Evolutionary conservation across 2,888 invertebrate genomes (phyloP).

Genomic region (Drosophila formosana): DNA sequence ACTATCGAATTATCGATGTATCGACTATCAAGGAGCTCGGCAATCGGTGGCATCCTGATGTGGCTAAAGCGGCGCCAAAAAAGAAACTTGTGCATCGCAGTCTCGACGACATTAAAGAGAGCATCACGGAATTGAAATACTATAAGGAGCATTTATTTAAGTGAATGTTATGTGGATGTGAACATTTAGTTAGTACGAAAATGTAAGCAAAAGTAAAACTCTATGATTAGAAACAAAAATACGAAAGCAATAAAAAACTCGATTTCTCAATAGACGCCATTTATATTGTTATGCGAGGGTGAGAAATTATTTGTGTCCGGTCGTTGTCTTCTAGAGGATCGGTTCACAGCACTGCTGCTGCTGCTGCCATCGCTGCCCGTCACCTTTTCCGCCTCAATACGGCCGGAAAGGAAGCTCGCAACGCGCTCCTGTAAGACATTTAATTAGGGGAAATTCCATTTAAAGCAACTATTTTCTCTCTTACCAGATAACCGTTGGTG

Average conservation of each 20-base stretch:
- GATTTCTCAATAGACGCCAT: constrained; percentile 84
- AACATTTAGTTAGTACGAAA: constrained; percentile 65
- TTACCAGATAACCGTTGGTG: constrained; percentile 81
- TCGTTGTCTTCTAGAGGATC: constrained; percentile 66
- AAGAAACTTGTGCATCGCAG: constrained; percentile 91
- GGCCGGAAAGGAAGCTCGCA: constrained; percentile 89
- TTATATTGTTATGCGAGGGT: constrained; percentile 83
- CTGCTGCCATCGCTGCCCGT: constrained; percentile 69
- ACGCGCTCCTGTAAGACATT: constrained; percentile 87
- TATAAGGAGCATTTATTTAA: constrained; percentile 89
- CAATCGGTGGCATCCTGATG: constrained; percentile 90
- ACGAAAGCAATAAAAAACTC: constrained; percentile 80
- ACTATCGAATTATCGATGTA: constrained; percentile 97
- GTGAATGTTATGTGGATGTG: constrained; percentile 21
- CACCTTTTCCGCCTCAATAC: constrained; percentile 88
- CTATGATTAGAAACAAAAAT: constrained; percentile 82
- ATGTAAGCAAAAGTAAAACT: constrained; percentile 79
- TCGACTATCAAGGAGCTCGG: constrained; percentile 94
- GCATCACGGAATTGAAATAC: constrained; percentile 92
- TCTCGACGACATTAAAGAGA: constrained; percentile 94
- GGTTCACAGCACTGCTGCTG: constrained; percentile 53
- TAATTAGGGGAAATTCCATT: neutral
- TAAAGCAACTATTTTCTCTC: constrained; percentile 3
- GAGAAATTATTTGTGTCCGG: constrained; percentile 76
- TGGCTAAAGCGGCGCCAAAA: constrained; percentile 87